Base-by-base conservation (phyloP, 2,113 vertebrate species). In the Aramus guarauna region DNA sequence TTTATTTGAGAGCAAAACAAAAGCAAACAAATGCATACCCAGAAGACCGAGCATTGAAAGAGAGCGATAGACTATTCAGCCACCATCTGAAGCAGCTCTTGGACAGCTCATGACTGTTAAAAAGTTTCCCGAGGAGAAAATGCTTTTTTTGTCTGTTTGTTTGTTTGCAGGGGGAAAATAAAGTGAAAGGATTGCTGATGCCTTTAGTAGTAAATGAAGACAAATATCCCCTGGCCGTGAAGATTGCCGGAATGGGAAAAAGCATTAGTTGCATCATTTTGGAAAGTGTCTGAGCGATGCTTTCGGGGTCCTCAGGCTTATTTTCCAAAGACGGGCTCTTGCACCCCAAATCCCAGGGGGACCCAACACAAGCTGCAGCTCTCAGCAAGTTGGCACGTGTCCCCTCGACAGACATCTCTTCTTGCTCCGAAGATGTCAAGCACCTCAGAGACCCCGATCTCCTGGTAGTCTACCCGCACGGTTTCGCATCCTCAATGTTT, bases 191-290 rank as follows among this genome's bases (percentile, higher is more conserved):
- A 85, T 62, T 92, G 95, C 94, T 86, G 94, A 92, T 92, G 96
- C 90, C 92, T 95, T 96, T 88, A 84, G 90, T 80, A 55, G 89
- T 78, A 97, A 97, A 97, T 96, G 86, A 95, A 97, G 95, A 96
- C 88, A 97, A 97, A 97, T 96, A 94, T 66, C 92, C 78, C 76
- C 34, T 2, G 0, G 67, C 36, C 0, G 8, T 7, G 45, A 63
- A 80, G 90, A 55, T n/a, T 71, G 87, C 90, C 3, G 0, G 81
- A 48, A 29, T 12, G 48, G 87, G 62, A 53, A 68, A 82, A 79
- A 52, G 52, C 30, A n/a, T 74, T 14, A 43, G 30, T 22, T 2
- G 2, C 41, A 13, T 48, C 73, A 1, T 39, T 82, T 60, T 73
- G 87, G 69, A 63, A 78, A 50, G 64, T 11, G 48, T 36, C 69